Percentiles rank a stretch among this genome's conserved stretches.
These are phyloP conservation scores for Physella acuta DNA, from an alignment of 1,140 invertebrate species.

Conservation along the genomic window DNA sequence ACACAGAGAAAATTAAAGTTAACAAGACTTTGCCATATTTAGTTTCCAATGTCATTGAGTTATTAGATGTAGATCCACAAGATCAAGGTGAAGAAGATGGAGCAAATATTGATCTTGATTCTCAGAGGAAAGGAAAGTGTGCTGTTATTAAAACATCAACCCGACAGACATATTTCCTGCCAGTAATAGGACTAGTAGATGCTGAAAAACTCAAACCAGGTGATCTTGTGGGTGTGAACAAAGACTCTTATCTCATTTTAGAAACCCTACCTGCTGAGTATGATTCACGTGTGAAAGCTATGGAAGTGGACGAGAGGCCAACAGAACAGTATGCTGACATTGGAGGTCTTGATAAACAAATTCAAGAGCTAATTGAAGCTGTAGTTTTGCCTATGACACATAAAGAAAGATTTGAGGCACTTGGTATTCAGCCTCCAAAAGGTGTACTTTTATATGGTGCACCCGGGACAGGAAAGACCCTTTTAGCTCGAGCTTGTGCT, in stretches of 20 bases:
- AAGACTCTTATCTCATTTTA: slow-evolving; percentile 97
- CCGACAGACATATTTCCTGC: slow-evolving; percentile 97
- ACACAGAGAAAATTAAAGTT: slow-evolving; percentile 98
- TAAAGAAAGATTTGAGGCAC: slow-evolving; percentile 96
- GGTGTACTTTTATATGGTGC: slow-evolving; percentile 94
- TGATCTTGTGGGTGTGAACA: slow-evolving; percentile 98
- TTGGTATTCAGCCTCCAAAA: slow-evolving; percentile 99
- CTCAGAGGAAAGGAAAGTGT: slow-evolving; percentile 98
- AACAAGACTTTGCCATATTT: slow-evolving; percentile 99
- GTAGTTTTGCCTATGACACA: slow-evolving; percentile 99
- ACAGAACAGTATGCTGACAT: slow-evolving; percentile 99
- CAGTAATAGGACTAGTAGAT: slow-evolving; percentile 97
- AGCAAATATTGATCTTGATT: slow-evolving; percentile 96
- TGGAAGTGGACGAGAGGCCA: slow-evolving; percentile 99
- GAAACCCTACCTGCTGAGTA: slow-evolving; percentile 98
- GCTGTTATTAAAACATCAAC: slow-evolving; percentile 99
- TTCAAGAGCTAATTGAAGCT: slow-evolving; percentile 92
- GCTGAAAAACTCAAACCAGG: slow-evolving; percentile 96
- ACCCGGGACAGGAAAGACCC: slow-evolving; percentile 80
- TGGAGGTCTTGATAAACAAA: slow-evolving; percentile 98
- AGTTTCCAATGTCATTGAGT: slow-evolving; percentile 97
- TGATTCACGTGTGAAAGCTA: slow-evolving; percentile 98
- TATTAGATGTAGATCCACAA: slow-evolving; percentile 88
- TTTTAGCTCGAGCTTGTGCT: slow-evolving; percentile 95
- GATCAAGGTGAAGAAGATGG: slow-evolving; percentile 97